Evolutionary conservation across 2,888 invertebrate species (phyloP).

Genomic region (Caenorhabditis zanzibari): DNA sequence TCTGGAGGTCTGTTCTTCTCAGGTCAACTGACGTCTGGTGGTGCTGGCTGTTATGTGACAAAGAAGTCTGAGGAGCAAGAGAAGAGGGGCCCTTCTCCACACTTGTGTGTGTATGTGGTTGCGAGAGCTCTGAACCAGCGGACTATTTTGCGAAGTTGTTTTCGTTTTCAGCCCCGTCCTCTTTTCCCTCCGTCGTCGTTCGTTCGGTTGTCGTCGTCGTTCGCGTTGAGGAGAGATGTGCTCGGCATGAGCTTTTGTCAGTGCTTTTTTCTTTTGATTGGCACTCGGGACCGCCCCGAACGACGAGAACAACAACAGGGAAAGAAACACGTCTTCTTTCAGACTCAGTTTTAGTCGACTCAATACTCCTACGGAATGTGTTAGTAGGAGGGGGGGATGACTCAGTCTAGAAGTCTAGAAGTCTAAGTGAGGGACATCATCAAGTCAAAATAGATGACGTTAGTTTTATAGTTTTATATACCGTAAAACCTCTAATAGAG

Average conservation of each 20-base stretch:
- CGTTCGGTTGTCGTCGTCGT: slow-evolving; percentile 33
- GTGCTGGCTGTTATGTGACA: slow-evolving; percentile 57
- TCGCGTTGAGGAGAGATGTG: slow-evolving; percentile 50
- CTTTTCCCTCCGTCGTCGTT: slow-evolving; percentile 3
- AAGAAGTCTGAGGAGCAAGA: slow-evolving; percentile 56
- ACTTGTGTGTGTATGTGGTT: slow-evolving; percentile 57
- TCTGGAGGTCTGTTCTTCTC: slow-evolving; percentile 62
- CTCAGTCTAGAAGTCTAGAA: slow-evolving; percentile 18
- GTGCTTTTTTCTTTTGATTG: slow-evolving; percentile 61
- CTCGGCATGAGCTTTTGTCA: slow-evolving; percentile 60
- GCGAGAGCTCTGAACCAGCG: slow-evolving; percentile 55
- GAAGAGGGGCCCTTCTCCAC: slow-evolving; percentile 46
- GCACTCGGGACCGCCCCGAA: slow-evolving; percentile 35
- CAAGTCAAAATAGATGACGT: slow-evolving; percentile 37
- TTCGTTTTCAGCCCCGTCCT: slow-evolving; percentile 56
- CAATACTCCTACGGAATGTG: slow-evolving; percentile 1
- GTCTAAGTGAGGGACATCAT: slow-evolving; percentile 11
- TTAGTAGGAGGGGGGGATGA: slow-evolving; percentile 17
- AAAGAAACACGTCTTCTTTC: slow-evolving; percentile 42
- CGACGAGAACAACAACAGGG: slow-evolving; percentile 52
- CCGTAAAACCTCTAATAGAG: too few species aligned
- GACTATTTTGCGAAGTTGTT: slow-evolving; percentile 65
- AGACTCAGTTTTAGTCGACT: slow-evolving; percentile 19
- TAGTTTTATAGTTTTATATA: neutral
- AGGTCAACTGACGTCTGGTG: slow-evolving; percentile 64